Evolutionary conservation across 1,140 invertebrate genomes (phyloP), one percentile per base, ranked within the genome.

Genomic region (Macrocentrus cingulum): DNA sequence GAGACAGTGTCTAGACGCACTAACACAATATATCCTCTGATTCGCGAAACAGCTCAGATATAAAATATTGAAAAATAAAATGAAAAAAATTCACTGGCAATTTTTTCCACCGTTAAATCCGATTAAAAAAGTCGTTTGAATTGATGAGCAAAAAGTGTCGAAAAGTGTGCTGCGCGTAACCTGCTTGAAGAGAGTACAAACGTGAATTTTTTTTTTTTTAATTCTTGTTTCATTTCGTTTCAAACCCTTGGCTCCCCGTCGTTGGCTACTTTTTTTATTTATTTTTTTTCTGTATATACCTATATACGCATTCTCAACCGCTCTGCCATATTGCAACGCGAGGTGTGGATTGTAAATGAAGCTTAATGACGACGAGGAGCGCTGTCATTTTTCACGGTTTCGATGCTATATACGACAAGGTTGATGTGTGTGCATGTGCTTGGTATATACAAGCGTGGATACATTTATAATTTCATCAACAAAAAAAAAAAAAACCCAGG

Each of bases 271-370:
- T 13, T 32, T 34, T 49, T 7, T 36, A 15, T 16, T 16, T 68
- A 74, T 70, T 72, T 75, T 74, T 66, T 63, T 44, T 60, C 60
- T n/a, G 67, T 74, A 74, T 34, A 34, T 6, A 34, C 6, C 8
- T n/a, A 11, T 13, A 4, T 8, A 49, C 4, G 18, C 16, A 13
- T 29, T 8, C 45, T 4, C 45, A 29, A 11, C 22, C 20, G 45
- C 63, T 19, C 6, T 60, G 60, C 66, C 61, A 66, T 72, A 70
- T 71, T 69, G 67, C 71, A 71, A 76, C 70, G n/a, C n/a, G 69
- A 76, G 72, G 72, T 75, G 74, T 71, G 71, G 71, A 77, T 72
- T 75, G 74, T 73, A 76, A 76, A 77, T 76, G 75, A 76, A 69
- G 67, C 69, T 65, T 76, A 75, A 77, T 74, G 72, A 75, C 64